Percentiles rank a stretch among this genome's conserved stretches.
Conservation (phyloP, 2,888 invertebrate species). For the Metallyticus violacea region DNA sequence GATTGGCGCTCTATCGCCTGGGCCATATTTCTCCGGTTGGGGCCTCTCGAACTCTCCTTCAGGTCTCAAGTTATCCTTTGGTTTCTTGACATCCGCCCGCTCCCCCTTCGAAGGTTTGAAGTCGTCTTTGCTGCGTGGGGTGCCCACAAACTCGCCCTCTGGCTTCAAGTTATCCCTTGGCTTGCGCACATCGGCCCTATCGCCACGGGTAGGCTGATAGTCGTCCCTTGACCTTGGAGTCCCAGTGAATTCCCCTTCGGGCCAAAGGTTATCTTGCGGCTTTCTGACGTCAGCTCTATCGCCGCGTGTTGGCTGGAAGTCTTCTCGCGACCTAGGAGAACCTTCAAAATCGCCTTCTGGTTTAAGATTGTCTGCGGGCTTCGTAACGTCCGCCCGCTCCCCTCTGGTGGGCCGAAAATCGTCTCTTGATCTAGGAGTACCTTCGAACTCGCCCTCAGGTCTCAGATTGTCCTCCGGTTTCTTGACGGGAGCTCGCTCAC, state of each 20-base stretch:
- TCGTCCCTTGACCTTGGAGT: slow-evolving; percentile 32
- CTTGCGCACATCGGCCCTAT: slow-evolving; percentile 43
- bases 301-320: slow-evolving; percentile 41
- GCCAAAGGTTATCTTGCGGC: slow-evolving; percentile 35
- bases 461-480: slow-evolving; percentile 57
- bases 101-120: slow-evolving; percentile 46
- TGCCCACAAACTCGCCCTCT: slow-evolving; percentile 51
- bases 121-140: slow-evolving; percentile 41
- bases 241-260: slow-evolving; percentile 35
- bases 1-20: slow-evolving; percentile 52
- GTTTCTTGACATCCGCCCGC: slow-evolving; percentile 36
- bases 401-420: slow-evolving; percentile 50
- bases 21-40: slow-evolving; percentile 43
- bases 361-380: slow-evolving; percentile 52
- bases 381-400: slow-evolving; percentile 54
- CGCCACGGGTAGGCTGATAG: slow-evolving; percentile 48
- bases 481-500: slow-evolving; percentile 51
- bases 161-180: slow-evolving; percentile 61
- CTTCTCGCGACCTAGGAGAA: slow-evolving; percentile 46
- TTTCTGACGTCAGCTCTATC: slow-evolving; percentile 39
- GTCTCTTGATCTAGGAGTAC: not conserved
- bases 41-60: slow-evolving; percentile 43
- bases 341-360: slow-evolving; percentile 34
- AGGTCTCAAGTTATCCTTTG: slow-evolving; percentile 35
- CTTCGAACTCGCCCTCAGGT: slow-evolving; percentile 55